Evolutionary conservation across 2,797 vertebrate species (phyloP).

Genomic region (Pogoniulus pusillus): DNA sequence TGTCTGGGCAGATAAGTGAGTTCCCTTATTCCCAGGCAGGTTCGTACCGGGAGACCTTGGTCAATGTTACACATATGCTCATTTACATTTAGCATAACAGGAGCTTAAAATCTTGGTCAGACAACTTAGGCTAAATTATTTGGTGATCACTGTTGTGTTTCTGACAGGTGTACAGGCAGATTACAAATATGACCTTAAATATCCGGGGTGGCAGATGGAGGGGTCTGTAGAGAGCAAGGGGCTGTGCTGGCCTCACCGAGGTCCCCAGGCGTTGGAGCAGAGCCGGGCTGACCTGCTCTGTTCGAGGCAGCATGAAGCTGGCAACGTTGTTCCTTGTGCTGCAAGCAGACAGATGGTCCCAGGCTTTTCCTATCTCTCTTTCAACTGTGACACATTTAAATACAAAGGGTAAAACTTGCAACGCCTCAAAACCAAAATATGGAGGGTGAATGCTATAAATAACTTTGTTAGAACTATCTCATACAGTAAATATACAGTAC

Average conservation of each 20-base stretch:
- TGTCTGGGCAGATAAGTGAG: neutral
- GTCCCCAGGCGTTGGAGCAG: neutral
- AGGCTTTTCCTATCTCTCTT: neutral
- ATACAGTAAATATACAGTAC: neutral
- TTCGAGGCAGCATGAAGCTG: neutral
- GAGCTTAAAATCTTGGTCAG: neutral
- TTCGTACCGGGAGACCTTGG: neutral
- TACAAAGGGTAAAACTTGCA: neutral
- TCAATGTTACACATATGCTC: rapidly evolving
- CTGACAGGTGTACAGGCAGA: neutral
- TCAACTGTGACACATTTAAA: neutral
- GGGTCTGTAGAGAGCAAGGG: neutral
- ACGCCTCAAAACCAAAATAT: neutral
- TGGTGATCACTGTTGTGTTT: neutral
- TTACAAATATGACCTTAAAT: neutral
- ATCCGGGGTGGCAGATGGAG: neutral
- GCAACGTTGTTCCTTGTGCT: rapidly evolving
- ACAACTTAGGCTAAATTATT: neutral
- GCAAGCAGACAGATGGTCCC: neutral
- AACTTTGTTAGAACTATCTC: neutral
- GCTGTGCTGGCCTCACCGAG: neutral
- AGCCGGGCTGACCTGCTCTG: neutral
- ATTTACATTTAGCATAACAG: neutral
- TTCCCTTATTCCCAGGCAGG: neutral
- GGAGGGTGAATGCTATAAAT: neutral